These are phyloP conservation scores for Astyanax mexicanus DNA, from an alignment of 2,797 vertebrate species.

Conservation along the genomic window DNA sequence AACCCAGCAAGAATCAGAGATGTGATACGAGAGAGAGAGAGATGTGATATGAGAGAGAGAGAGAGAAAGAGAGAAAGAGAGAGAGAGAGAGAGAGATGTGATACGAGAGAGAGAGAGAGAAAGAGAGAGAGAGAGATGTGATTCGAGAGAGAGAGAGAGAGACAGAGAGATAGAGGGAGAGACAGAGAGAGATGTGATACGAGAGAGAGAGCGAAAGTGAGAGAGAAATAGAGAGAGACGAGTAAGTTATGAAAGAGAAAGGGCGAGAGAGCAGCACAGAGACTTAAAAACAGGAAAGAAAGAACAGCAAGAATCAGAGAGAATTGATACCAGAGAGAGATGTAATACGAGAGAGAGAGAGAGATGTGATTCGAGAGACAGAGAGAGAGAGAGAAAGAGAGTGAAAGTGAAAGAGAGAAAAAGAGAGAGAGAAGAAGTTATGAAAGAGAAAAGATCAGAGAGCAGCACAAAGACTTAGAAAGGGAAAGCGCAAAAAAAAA, in stretches of 20 bases:
- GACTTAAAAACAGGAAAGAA: neutral
- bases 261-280: neutral
- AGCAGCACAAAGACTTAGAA: neutral
- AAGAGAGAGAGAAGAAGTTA: too few species aligned
- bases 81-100: too few species aligned
- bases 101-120: neutral
- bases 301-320: too few species aligned
- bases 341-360: too few species aligned
- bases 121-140: neutral
- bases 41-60: neutral
- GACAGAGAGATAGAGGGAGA: neutral
- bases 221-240: neutral
- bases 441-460: too few species aligned
- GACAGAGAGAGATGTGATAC: neutral
- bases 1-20: too few species aligned
- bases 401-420: too few species aligned
- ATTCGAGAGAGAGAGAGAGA: neutral
- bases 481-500: too few species aligned
- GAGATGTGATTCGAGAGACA: too few species aligned
- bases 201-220: neutral
- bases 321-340: neutral
- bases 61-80: neutral
- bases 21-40: neutral
- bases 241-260: neutral
- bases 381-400: too few species aligned